Evolutionary conservation across 2,888 invertebrate genomes (phyloP).

Genomic region (Eremobia ochroleuca): DNA sequence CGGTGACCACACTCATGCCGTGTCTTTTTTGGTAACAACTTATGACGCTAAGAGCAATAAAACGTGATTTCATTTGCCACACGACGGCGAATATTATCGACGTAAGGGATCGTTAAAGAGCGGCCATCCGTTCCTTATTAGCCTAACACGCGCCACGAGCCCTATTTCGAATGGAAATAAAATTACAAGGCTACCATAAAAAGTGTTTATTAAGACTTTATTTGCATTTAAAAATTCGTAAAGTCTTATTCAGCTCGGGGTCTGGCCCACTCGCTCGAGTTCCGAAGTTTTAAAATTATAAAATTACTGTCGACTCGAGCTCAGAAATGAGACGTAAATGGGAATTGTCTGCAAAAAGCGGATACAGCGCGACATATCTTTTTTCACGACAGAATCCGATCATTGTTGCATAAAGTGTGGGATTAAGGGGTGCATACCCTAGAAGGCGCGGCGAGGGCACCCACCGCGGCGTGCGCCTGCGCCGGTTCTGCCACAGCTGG

Average conservation of each 20-base stretch:
- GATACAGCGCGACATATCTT: slow-evolving; percentile 82
- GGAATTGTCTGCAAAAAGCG: slow-evolving; percentile 82
- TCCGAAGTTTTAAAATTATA: slow-evolving; percentile 87
- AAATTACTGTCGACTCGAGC: slow-evolving; percentile 82
- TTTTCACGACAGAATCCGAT: slow-evolving; percentile 83
- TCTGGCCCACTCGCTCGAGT: slow-evolving; percentile 80
- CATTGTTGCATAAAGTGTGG: slow-evolving; percentile 84
- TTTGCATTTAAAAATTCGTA: slow-evolving; percentile 88
- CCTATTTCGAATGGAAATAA: slow-evolving; percentile 89
- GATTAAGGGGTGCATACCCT: slow-evolving; percentile 80
- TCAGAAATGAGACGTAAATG: slow-evolving; percentile 88
- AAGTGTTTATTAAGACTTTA: slow-evolving; percentile 89
- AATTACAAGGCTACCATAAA: slow-evolving; percentile 88
- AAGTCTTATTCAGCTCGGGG: slow-evolving; percentile 86
- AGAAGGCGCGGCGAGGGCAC: slow-evolving; percentile 72
- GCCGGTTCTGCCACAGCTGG: slow-evolving; percentile 62
- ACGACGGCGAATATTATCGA: slow-evolving; percentile 81
- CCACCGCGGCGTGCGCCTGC: slow-evolving; percentile 65
- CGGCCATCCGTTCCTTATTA: slow-evolving; percentile 88
- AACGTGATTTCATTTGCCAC: slow-evolving; percentile 82
- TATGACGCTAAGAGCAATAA: slow-evolving; percentile 79
- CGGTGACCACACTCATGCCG: slow-evolving; percentile 72
- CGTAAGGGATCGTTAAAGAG: slow-evolving; percentile 83
- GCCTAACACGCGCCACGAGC: slow-evolving; percentile 85
- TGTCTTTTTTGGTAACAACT: slow-evolving; percentile 76